phyloP scores from a whole-genome alignment of 2,113 vertebrate species.

The Lycaon pictus region DNA sequence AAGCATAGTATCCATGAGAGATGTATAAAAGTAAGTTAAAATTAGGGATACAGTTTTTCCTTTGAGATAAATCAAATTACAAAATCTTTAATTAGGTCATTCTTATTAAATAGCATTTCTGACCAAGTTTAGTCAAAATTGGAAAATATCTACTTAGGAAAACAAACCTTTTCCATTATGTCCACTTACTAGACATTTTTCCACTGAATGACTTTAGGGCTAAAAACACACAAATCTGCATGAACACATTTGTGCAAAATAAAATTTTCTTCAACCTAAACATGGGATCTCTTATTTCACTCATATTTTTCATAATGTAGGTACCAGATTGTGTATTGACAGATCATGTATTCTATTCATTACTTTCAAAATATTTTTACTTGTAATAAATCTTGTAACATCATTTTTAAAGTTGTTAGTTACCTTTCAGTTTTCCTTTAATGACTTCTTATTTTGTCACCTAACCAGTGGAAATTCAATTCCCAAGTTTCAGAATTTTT shows the following conservation, averaged over 20 bases:
- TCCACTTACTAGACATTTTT: constrained; percentile 53
- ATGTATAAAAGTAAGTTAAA: constrained; percentile 30
- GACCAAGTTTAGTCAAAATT: constrained; percentile 61
- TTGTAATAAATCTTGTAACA: constrained; percentile 13
- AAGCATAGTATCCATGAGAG: neutral
- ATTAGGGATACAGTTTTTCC: constrained; percentile 30
- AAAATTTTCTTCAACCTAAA: constrained; percentile 42
- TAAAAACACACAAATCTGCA: constrained; percentile 59
- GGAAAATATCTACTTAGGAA: constrained; percentile 17
- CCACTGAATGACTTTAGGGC: constrained; percentile 45
- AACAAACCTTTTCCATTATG: constrained; percentile 3
- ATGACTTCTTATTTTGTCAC: constrained; percentile 32
- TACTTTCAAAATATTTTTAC: constrained; percentile 42
- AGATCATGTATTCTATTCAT: constrained; percentile 43
- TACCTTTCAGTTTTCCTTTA: constrained; percentile 50
- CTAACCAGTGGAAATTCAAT: neutral
- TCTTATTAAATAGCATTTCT: constrained; percentile 33
- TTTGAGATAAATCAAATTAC: constrained; percentile 51
- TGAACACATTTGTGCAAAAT: constrained; percentile 42
- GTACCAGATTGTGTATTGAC: constrained; percentile 29
- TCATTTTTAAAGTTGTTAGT: constrained; percentile 58
- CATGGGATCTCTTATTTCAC: neutral
- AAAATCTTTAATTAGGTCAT: constrained; percentile 7
- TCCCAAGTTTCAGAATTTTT: neutral
- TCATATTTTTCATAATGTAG: neutral